Evolutionary conservation across 2,888 invertebrate species (phyloP), one percentile per base, ranked within the genome.

Genomic region (Candidula unifasciata): DNA sequence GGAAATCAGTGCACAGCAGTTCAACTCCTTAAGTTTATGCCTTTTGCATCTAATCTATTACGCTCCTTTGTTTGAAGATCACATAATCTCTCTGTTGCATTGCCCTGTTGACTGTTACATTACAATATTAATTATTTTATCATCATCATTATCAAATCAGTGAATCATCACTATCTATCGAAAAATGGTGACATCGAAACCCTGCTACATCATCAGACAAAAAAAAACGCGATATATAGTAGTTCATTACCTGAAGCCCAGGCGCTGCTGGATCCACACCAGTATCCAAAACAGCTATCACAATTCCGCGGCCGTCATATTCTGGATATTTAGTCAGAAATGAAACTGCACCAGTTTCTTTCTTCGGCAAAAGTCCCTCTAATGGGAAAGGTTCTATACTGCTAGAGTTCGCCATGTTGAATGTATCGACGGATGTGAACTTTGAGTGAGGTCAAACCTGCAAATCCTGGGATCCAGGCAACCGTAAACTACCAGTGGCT

Each of bases 191-290:
- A 54, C 16, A 3, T 54, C 3, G 21, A 5, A 21, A 60, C n/a
- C 60, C 27, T n/a, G 77, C 64, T 35, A 30, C 57, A 71, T 52
- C 35, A 81, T 57, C 21, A 21, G 52, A 1, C 10, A 44, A 6
- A 44, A 44, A n/a, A n/a, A n/a, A n/a, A n/a, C n/a, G n/a, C n/a
- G 27, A 52, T 8, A 27, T 27, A 37, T 30, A 3, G 3, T 44
- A 3, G n/a, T 3, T 8, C 57, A 52, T 83, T 89, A 95, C 99
- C 96, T 97, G 96, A 90, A 99, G 95, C 87, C 99, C 99, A 87
- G 96, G 96, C 16, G 98, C 98, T 76, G 97, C 97, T 37, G 99
- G 99, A 95, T 99, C 99, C 82, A 99, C 97, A 16, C 99, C 99
- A 3, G 99, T 98, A 95, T 99, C 99, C 90, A 99, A 96, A 93